phyloP scores from a whole-genome alignment of 2,113 vertebrate genomes.

The Anguilla japonica region DNA sequence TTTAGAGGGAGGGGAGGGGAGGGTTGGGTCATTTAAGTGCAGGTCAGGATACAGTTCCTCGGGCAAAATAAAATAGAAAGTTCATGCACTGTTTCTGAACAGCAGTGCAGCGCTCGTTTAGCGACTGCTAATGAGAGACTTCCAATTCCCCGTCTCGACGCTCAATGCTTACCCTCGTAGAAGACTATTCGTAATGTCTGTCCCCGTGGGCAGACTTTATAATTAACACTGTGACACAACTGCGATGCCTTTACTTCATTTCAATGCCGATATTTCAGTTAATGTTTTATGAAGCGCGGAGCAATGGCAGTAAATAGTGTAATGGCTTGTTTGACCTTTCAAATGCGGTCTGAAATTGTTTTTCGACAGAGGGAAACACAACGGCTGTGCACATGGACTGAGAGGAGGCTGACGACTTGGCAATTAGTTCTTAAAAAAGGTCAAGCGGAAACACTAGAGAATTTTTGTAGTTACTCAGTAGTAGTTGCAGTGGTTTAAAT shows the following conservation, averaged over 20 bases:
- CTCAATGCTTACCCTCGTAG: neutral
- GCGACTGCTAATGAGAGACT: neutral
- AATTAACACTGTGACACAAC: neutral
- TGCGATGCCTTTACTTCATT: neutral
- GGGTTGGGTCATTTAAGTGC: neutral
- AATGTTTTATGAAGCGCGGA: neutral
- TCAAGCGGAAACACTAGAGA: neutral
- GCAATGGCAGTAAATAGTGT: neutral
- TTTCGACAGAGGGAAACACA: neutral
- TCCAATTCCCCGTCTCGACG: neutral
- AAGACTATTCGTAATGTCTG: neutral
- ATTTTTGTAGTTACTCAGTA: neutral
- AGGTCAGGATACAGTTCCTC: neutral
- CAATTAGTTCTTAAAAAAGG: neutral
- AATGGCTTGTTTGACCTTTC: neutral
- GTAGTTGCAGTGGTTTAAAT: neutral
- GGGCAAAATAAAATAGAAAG: neutral
- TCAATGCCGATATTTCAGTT: neutral
- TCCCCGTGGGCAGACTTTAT: neutral
- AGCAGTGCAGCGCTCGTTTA: neutral
- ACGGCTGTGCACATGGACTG: neutral
- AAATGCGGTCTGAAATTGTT: neutral
- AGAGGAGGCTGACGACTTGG: neutral
- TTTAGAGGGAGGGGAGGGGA: neutral
- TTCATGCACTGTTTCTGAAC: neutral